phyloP scores from a whole-genome alignment of 1,140 invertebrate species.

The Octopus bimaculoides region DNA sequence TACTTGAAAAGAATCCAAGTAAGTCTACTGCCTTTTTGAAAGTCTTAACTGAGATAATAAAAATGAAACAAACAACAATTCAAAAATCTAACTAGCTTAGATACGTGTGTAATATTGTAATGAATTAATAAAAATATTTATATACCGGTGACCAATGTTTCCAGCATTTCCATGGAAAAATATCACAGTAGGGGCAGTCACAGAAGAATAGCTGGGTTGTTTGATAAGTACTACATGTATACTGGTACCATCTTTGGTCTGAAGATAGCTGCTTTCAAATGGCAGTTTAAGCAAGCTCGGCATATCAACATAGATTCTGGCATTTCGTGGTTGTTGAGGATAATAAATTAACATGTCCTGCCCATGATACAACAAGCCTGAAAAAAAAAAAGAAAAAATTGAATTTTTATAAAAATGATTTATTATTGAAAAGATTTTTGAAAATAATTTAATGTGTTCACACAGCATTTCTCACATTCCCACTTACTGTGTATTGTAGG shows the following conservation, averaged over 20 bases:
- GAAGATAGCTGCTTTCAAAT: slow-evolving; percentile 71
- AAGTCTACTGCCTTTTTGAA: too few relatives aligned
- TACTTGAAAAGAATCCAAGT: too few relatives aligned
- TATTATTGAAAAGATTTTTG: too few relatives aligned
- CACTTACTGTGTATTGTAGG: too few relatives aligned
- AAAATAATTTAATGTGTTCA: too few relatives aligned
- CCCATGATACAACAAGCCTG: slow-evolving; percentile 70
- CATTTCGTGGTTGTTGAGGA: slow-evolving; percentile 83
- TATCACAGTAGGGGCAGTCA: slow-evolving; percentile 72
- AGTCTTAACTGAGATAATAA: too few relatives aligned
- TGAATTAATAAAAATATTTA: not conserved
- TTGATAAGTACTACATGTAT: slow-evolving; percentile 85
- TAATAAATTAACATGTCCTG: slow-evolving; percentile 86
- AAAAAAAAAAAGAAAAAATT: slow-evolving; percentile 18
- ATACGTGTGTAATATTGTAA: too few relatives aligned
- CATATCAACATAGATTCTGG: slow-evolving; percentile 79
- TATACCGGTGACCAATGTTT: slow-evolving; percentile 87
- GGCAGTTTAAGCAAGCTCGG: slow-evolving; percentile 80
- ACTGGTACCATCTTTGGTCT: slow-evolving; percentile 74
- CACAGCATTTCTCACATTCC: too few relatives aligned
- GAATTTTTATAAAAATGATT: too few relatives aligned
- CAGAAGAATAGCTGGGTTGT: slow-evolving; percentile 66
- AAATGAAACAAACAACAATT: too few relatives aligned
- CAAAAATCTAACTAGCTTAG: too few relatives aligned
- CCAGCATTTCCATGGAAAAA: slow-evolving; percentile 96